These are phyloP conservation scores for Dolichotis patagonum DNA, from an alignment of 2,113 vertebrate species.

Conservation along the genomic window DNA sequence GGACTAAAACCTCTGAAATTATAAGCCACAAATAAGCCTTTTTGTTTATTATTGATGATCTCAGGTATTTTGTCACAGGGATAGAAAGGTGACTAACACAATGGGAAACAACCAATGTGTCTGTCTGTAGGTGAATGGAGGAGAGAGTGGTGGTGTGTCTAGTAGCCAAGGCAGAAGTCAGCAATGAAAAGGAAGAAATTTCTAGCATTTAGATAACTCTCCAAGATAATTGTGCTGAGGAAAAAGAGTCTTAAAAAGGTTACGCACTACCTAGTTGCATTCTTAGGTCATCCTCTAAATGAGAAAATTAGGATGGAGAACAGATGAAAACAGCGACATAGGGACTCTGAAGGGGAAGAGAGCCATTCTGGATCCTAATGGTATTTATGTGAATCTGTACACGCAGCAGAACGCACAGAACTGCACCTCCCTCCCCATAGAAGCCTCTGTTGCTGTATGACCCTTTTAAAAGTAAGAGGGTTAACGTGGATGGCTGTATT, in stretches of 20 bases:
- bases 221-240: neutral
- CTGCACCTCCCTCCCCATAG: neutral
- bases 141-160: accelerated
- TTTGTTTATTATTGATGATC: neutral
- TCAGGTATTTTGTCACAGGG: neutral
- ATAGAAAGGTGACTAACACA: neutral
- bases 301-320: neutral
- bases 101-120: neutral
- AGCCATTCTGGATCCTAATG: neutral
- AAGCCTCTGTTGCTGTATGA: neutral
- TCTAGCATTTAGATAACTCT: neutral
- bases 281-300: neutral
- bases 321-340: too few species aligned
- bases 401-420: neutral
- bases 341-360: neutral
- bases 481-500: neutral
- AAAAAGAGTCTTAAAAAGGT: neutral
- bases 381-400: accelerated
- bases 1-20: neutral
- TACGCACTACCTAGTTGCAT: neutral
- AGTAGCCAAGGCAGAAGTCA: too few species aligned
- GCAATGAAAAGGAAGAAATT: neutral
- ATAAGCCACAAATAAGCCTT: neutral
- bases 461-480: neutral
- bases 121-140: too few species aligned